These are phyloP conservation scores for Silurus meridionalis DNA, from an alignment of 2,113 vertebrate species.

Conservation along the genomic window DNA sequence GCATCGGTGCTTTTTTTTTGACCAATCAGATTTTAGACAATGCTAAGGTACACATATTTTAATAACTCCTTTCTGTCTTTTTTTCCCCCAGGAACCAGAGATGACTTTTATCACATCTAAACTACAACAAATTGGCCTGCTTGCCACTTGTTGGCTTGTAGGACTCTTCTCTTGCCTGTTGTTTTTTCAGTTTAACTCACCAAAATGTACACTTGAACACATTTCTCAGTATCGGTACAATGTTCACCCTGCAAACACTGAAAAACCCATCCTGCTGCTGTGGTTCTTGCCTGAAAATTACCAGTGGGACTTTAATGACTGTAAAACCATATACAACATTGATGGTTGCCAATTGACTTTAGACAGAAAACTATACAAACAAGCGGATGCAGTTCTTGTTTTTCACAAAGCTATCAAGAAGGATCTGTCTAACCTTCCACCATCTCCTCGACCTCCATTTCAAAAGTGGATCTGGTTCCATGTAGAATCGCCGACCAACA, in stretches of 20 bases:
- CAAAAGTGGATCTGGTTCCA: conserved; percentile 92
- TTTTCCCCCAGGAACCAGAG: not conserved
- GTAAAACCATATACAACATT: conserved; percentile 78
- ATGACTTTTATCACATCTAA: not conserved
- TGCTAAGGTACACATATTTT: not conserved
- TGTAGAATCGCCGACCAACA: conserved; percentile 80
- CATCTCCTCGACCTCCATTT: conserved; percentile 76
- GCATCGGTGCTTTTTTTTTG: not conserved
- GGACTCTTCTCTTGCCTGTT: conserved; percentile 14
- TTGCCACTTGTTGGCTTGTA: not conserved
- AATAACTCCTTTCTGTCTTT: not conserved
- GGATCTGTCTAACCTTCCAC: conserved; percentile 83
- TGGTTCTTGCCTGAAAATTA: conserved; percentile 85
- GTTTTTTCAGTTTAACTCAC: not conserved
- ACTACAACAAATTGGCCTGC: not conserved
- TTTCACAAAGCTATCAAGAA: conserved; percentile 81
- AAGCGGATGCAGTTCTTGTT: conserved; percentile 78
- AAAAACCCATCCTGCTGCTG: conserved; percentile 80
- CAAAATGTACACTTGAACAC: not conserved
- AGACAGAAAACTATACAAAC: conserved; percentile 73
- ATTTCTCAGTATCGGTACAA: too few relatives aligned
- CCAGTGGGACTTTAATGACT: conserved; percentile 77
- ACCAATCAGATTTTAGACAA: not conserved
- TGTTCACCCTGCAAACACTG: not conserved
- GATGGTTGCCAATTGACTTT: conserved; percentile 70